A percentile compares a stretch with the other conserved stretches of the same genome.
Conservation (phyloP, 2,113 vertebrate genomes). For the Chitala chitala region DNA sequence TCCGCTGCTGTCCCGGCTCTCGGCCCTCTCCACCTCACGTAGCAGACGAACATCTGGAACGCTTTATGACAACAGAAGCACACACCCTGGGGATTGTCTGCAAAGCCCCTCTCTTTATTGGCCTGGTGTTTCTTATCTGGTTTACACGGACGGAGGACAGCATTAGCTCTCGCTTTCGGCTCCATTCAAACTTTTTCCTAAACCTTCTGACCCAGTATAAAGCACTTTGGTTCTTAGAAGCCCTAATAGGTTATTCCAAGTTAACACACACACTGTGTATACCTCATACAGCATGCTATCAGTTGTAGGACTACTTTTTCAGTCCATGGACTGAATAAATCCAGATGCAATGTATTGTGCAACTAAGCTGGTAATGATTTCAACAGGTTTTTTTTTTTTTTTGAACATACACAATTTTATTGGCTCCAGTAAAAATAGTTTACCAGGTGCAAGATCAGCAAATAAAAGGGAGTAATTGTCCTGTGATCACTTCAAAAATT, state of each 20-base stretch:
- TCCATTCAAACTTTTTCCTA: neutral
- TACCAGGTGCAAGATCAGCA: no score
- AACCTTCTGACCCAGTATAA: neutral
- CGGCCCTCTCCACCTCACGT: neutral
- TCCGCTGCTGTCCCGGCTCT: neutral
- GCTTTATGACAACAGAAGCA: conserved; percentile 8
- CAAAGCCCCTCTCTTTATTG: neutral
- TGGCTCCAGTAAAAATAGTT: no score
- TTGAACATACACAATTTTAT: no score
- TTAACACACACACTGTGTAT: conserved; percentile 1
- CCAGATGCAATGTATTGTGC: neutral
- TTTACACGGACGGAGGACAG: conserved; percentile 3
- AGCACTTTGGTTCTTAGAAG: neutral
- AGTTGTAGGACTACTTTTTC: neutral
- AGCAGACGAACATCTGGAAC: conserved; percentile 18
- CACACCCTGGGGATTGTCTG: conserved; percentile 10
- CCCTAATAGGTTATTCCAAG: neutral
- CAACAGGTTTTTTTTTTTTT: neutral
- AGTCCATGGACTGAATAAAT: no score
- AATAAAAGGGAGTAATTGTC: neutral
- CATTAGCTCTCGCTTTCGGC: neutral
- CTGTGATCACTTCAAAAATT: neutral
- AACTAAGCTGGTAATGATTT: neutral
- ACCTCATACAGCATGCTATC: neutral
- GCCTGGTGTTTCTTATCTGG: neutral